Conservation (phyloP, 2,888 invertebrate genomes). For the Pterostichus madidus region DNA sequence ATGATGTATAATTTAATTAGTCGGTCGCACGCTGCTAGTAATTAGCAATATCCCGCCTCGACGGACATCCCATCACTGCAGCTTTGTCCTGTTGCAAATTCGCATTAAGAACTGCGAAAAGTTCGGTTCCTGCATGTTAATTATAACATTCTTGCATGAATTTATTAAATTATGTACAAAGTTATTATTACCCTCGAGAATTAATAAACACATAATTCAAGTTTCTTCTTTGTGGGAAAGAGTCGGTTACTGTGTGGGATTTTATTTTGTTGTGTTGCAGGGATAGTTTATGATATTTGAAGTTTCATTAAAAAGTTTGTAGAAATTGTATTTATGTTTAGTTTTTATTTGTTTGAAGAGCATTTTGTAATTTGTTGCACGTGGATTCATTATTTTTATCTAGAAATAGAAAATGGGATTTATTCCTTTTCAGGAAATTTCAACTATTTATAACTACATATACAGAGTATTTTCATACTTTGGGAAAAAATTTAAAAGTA, state of each 20-base stretch:
- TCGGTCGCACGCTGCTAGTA: constrained; percentile 13
- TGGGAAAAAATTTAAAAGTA: no score
- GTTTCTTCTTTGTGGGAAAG: background rate
- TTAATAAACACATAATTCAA: constrained; percentile 15
- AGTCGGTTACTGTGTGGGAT: background rate
- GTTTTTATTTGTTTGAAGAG: no score
- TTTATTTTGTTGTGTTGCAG: no score
- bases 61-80: background rate
- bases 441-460: no score
- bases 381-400: no score
- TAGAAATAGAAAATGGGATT: no score
- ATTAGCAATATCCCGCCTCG: constrained; percentile 47
- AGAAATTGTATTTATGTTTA: no score
- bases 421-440: no score
- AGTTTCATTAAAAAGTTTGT: no score
- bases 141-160: constrained; percentile 25
- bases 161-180: constrained; percentile 19
- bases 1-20: constrained; percentile 59
- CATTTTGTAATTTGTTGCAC: no score
- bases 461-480: no score
- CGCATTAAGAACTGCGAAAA: background rate
- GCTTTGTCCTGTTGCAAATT: constrained; percentile 22
- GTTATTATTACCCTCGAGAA: background rate
- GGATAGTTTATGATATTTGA: no score
- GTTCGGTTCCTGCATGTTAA: constrained; percentile 21